Evolutionary conservation across 1,140 invertebrate species (phyloP), one percentile per base, ranked within the genome.

Genomic region (Brachionus calyciflorus): DNA sequence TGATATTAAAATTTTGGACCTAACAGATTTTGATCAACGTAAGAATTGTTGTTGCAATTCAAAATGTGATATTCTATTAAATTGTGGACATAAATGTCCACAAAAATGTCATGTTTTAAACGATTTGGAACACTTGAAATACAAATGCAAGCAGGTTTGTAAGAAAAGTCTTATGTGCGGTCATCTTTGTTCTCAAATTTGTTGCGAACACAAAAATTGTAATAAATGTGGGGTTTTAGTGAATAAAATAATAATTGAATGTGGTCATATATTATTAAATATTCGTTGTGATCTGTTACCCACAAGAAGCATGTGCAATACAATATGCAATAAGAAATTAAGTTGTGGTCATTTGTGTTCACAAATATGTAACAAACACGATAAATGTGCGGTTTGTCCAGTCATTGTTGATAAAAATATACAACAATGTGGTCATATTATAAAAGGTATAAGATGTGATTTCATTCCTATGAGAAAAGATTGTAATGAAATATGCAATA

Each of bases 31-130:
- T 77, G 28, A 78, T 10, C 79, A 81, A 78, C 81, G 80, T 12
- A 84, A 84, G 17, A 82, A 86, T 79, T 85, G 84, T 33, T 84
- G 85, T 1, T 86, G 85, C 78, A 77, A 77, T 53, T 21, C 69
- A 7, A 63, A 73, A 12, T 87, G 86, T 78, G 78, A 81, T 48
- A 57, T 78, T 55, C 60, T 78, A 60, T 70, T 84, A 1, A 6
- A 21, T 48, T 86, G 84, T 79, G 84, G 85, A 9, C 84, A 85
- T 77, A 55, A 53, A 0, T 86, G 85, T 78, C 46, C 68, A 6
- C 76, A 57, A 37, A 70, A 77, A 14, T 85, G 84, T 78, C 84
- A 85, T 70, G n/a, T 57, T n/a, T 40, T 4, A 17, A 9, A 37
- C 19, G 60, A 65, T 40, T 10, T 41, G 12, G 17, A 33, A 14